Evolutionary conservation across 2,113 vertebrate species (phyloP).

Genomic region (Ardeotis arabs): DNA sequence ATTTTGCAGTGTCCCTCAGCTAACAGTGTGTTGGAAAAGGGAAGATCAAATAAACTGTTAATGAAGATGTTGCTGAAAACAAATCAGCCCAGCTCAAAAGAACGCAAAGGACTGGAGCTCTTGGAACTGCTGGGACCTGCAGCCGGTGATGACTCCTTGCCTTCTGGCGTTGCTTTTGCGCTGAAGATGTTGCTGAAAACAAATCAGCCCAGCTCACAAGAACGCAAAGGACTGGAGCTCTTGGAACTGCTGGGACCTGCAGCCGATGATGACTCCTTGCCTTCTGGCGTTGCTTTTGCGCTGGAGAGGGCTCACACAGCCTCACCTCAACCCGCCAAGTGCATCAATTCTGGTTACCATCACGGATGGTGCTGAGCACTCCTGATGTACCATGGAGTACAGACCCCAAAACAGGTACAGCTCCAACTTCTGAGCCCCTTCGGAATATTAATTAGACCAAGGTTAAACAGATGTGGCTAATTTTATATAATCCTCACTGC

Average conservation of each 20-base stretch:
- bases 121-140: neutral
- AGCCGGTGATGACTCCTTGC: neutral
- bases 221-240: neutral
- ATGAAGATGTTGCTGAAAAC: neutral
- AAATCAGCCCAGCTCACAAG: neutral
- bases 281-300: neutral
- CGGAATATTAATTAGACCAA: neutral
- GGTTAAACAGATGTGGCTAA: neutral
- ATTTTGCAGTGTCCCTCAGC: constrained; percentile 8
- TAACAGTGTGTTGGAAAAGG: neutral
- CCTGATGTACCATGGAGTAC: neutral
- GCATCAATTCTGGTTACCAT: neutral
- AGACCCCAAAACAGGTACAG: neutral
- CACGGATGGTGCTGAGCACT: neutral
- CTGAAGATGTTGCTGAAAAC: neutral
- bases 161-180: neutral
- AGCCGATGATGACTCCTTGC: neutral
- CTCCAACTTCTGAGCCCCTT: neutral
- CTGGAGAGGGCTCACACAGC: neutral
- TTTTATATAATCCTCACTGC: neutral
- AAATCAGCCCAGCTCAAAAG: neutral
- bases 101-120: neutral
- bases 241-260: neutral
- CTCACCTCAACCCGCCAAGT: no score
- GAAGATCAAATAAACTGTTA: constrained; percentile 5